Evolutionary conservation across 2,113 vertebrate species (phyloP), one percentile per base, ranked within the genome.

Genomic region (Anolis carolinensis): DNA sequence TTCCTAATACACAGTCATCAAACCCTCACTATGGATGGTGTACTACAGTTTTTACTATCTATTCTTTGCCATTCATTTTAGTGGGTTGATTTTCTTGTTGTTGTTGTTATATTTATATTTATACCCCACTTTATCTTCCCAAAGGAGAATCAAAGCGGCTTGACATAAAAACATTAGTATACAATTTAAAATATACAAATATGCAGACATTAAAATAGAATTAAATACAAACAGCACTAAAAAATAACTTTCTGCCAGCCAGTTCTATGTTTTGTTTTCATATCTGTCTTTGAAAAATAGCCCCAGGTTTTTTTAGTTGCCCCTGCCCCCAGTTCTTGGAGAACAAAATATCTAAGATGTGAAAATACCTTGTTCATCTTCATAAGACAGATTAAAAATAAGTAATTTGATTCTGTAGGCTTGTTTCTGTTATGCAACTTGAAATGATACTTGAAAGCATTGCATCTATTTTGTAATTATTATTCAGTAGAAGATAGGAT

Each of bases 371-470:
- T 30, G 11, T 9, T 13, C 70, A 9, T 32, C 50, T 74, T 14
- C 27, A n/a, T 23, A 75, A 71, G 14, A 75, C 36, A 11, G 52
- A n/a, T 70, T 23, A 30, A 36, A 70, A 70, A 50, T 27, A 81
- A 32, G 27, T 23, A 6, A 4, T 10, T 2, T 32, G 30, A 18
- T 80, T 80, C 18, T 32, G 50, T 62, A 52, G 67, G 65, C 84
- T 79, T 92, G 80, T 73, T 89, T 30, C 65, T 65, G 55, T 20
- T 75, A 48, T 30, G 50, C 62, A 39, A 18, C 77, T 39, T 30
- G 44, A 55, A 2, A 20, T 62, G 72, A 0, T 72, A 75, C 63
- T 73, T 76, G 39, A 48, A 70, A 25, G 13, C 7, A 8, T 32
- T 80, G 75, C 27, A 86, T 79, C 74, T 83, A 55, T 39, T 77